Percentiles rank a stretch among this genome's conserved stretches.
Evolutionary conservation across 2,113 vertebrate species (phyloP).

Genomic region (Centropus unirufus): DNA sequence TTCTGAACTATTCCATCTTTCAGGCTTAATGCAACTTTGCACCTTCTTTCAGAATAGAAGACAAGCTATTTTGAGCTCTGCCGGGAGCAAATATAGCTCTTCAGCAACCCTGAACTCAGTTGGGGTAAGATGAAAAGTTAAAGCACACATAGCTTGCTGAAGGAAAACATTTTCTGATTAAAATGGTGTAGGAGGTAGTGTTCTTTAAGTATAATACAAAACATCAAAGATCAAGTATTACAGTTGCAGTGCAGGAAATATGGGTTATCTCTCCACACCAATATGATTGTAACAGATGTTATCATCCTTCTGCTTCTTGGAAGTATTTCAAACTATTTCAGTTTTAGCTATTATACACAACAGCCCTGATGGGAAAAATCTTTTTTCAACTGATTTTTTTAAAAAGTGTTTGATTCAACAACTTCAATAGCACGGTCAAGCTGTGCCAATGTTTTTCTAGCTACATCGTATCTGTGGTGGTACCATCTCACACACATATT

Average conservation of each 20-base stretch:
- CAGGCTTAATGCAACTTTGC: not conserved
- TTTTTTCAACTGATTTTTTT: not conserved
- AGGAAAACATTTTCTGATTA: not conserved
- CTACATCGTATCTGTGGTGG: fast-evolving
- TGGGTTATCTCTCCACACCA: not conserved
- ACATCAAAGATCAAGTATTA: not conserved
- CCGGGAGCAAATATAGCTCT: not conserved
- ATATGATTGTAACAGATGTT: not conserved
- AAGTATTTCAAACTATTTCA: not conserved
- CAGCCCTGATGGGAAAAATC: not conserved
- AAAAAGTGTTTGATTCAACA: fast-evolving
- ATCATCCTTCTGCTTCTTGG: not conserved
- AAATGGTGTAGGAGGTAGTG: not conserved
- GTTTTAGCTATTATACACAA: not conserved
- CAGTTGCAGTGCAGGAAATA: not conserved
- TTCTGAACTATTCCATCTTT: not conserved
- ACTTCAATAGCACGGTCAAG: not conserved
- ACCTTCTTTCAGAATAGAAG: not conserved
- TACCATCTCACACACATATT: not conserved
- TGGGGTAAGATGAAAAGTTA: not conserved
- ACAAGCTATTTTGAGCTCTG: not conserved
- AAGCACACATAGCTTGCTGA: not conserved
- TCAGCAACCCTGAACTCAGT: not conserved
- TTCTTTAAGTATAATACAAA: not conserved
- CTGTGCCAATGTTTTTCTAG: not conserved